Conservation (phyloP, 2,113 vertebrate genomes). For the Lepidothrix coronata region DNA sequence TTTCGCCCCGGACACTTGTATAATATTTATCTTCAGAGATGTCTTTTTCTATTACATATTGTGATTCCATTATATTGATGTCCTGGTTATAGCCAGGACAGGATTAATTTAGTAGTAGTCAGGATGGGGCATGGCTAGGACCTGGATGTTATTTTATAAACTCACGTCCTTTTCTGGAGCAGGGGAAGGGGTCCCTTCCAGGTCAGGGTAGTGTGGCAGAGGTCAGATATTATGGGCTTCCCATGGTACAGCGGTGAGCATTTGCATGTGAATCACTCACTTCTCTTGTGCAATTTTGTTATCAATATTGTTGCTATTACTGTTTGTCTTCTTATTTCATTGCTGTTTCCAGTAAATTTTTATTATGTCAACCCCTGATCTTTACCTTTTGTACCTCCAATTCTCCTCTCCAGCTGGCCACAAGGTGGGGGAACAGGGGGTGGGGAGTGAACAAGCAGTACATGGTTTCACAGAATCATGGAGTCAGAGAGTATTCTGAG, state of each 20-base stretch:
- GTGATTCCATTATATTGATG: not conserved
- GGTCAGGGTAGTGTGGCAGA: not conserved
- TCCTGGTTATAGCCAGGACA: not conserved
- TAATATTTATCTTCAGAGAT: not conserved
- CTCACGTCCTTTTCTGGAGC: not conserved
- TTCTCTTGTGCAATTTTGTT: not conserved
- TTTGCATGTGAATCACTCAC: not conserved
- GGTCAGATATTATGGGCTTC: no score
- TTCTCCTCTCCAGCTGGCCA: not conserved
- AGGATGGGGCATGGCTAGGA: not conserved
- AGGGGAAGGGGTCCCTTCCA: not conserved
- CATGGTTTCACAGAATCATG: not conserved
- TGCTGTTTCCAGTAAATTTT: not conserved
- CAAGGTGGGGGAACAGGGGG: not conserved
- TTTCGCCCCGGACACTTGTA: not conserved
- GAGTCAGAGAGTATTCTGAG: not conserved
- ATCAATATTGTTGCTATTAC: not conserved
- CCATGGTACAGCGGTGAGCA: not conserved
- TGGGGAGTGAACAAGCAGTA: accelerated
- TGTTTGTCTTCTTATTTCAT: not conserved
- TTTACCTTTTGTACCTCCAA: not conserved
- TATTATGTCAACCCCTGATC: accelerated
- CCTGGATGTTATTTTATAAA: not conserved
- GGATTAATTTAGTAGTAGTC: not conserved
- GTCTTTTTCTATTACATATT: not conserved